Conservation (phyloP, 2,888 invertebrate species). For the Oscheius sp. region DNA sequence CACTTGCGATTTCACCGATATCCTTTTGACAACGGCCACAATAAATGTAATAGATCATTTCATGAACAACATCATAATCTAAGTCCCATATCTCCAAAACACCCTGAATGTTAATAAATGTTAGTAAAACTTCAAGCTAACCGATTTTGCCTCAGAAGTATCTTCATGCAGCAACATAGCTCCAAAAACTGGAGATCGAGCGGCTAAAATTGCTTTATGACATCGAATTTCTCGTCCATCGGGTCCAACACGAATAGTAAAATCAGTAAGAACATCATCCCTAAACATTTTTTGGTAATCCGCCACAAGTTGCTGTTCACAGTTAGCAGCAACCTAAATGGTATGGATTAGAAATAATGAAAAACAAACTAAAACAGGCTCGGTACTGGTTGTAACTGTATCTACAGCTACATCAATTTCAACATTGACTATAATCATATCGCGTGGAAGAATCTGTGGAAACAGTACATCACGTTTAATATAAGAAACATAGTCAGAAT, state of each 20-base stretch:
- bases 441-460: constrained; percentile 70
- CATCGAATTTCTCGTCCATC: constrained; percentile 56
- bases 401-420: constrained; percentile 71
- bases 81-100: constrained; percentile 66
- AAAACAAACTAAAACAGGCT: constrained; percentile 40
- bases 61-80: constrained; percentile 67
- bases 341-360: background rate
- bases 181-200: constrained; percentile 67
- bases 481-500: constrained; percentile 70
- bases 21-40: constrained; percentile 64
- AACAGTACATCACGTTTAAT: constrained; percentile 70
- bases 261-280: constrained; percentile 66
- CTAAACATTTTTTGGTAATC: constrained; percentile 66
- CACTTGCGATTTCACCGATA: constrained; percentile 66
- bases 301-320: constrained; percentile 57
- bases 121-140: too few species aligned
- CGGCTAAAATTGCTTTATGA: constrained; percentile 68
- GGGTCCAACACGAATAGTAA: constrained; percentile 55
- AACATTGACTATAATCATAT: constrained; percentile 69
- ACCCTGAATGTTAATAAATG: constrained; percentile 44
- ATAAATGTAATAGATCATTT: constrained; percentile 70
- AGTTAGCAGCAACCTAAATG: constrained; percentile 33
- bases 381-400: constrained; percentile 67
- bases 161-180: constrained; percentile 69
- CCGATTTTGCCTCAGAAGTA: constrained; percentile 67